A percentile compares a stretch with the other conserved stretches of the same genome.
These are phyloP conservation scores for Megalops atlanticus DNA, from an alignment of 2,113 vertebrate genomes.

Conservation along the genomic window DNA sequence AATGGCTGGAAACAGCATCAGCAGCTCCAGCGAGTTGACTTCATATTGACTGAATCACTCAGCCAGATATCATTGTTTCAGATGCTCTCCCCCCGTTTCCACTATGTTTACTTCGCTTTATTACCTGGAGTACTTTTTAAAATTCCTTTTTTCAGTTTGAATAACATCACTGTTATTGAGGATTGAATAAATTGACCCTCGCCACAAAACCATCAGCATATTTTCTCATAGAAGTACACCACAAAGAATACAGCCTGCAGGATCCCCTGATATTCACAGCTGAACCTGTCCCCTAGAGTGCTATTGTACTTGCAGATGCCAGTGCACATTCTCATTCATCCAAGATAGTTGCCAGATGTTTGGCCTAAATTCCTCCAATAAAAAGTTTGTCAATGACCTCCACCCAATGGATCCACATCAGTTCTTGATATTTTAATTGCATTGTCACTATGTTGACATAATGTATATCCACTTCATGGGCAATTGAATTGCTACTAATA, in stretches of 20 bases:
- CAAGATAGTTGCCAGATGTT: neutral
- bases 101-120: constrained; percentile 24
- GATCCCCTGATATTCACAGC: neutral
- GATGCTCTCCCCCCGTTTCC: constrained; percentile 14
- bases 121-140: constrained; percentile 31
- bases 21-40: constrained; percentile 36
- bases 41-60: constrained; percentile 47
- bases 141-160: constrained; percentile 28
- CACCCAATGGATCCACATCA: neutral
- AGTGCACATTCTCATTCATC: neutral
- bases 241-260: neutral
- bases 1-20: constrained; percentile 43
- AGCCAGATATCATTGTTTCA: constrained; percentile 47
- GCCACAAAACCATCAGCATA: constrained; percentile 29
- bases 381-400: neutral
- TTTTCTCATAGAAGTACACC: constrained; percentile 16
- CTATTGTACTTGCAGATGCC: neutral
- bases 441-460: neutral
- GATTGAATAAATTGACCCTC: constrained; percentile 21
- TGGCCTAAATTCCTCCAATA: constrained; percentile 2
- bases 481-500: neutral
- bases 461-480: neutral
- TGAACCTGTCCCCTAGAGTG: constrained; percentile 1
- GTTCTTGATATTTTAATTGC: neutral
- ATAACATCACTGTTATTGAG: constrained; percentile 24